Evolutionary conservation across 2,797 vertebrate genomes (phyloP), one percentile per base, ranked within the genome.

Genomic region (Acipenser transmontanus): DNA sequence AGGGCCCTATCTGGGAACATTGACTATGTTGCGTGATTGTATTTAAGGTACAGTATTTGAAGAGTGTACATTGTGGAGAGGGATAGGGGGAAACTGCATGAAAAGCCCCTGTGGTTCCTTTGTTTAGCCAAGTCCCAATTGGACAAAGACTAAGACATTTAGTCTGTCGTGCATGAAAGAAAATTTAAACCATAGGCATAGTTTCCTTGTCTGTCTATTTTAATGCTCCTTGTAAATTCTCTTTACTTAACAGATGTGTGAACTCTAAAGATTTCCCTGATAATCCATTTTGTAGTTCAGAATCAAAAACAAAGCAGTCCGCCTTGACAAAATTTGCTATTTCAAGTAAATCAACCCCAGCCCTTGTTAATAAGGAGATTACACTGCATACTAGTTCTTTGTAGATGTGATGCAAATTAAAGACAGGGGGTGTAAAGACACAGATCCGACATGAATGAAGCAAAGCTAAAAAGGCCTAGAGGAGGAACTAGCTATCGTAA

Each of bases 281-380:
- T 96, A 95, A 98, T 97, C 93, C 93, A 94, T 97, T 97, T 97
- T 96, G 94, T 97, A 91, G 89, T 91, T 88, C 87, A 84, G 85
- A 89, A 87, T 87, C 81, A 93, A 95, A 97, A 95, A 97, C 94
- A 97, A 97, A 96, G 75, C 87, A 87, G 87, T 90, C 92, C 90
- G 90, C 88, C 90, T 91, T 87, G 91, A 94, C 93, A 97, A 85
- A 90, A 91, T 90, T 90, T 88, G 92, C 91, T 93, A 90, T 91
- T 94, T 92, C 92, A 94, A 94, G 93, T 91, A 91, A 93, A 91
- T 88, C 88, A 90, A 86, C 81, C 78, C 86, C 87, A 90, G 87
- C 84, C 89, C 88, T 89, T 87, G 90, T 94, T 96, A 94, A 96
- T 96, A 94, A 95, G 92, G 91, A 94, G 93, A 96, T 97, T 97